Evolutionary conservation across 1,140 invertebrate genomes (phyloP).

Genomic region (Bombus waltoni): DNA sequence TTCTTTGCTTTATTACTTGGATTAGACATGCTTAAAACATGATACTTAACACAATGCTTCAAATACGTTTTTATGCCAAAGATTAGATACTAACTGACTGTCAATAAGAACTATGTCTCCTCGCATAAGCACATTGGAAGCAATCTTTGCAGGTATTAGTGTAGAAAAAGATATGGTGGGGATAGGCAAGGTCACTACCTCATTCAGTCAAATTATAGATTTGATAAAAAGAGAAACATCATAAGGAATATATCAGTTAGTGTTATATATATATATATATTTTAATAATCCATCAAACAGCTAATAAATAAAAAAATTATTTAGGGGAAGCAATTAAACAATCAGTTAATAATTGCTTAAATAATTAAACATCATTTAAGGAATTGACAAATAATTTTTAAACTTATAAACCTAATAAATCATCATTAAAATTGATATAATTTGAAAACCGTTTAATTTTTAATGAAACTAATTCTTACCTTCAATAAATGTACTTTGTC

Average conservation of each 20-base stretch:
- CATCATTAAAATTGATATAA: background rate
- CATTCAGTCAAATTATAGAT: conserved; percentile 46
- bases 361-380: background rate
- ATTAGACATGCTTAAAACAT: conserved; percentile 54
- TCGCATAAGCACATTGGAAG: background rate
- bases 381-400: background rate
- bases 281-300: background rate
- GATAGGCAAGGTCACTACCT: conserved; percentile 55
- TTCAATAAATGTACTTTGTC: conserved; percentile 63
- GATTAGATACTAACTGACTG: conserved; percentile 42
- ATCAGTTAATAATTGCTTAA: background rate
- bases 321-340: background rate
- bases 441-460: background rate
- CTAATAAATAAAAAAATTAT: background rate
- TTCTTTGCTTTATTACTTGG: conserved; percentile 57
- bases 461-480: conserved; percentile 58
- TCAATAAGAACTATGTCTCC: conserved; percentile 17
- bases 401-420: background rate
- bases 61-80: conserved; percentile 8
- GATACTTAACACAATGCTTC: conserved; percentile 9
- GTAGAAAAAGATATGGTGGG: conserved; percentile 48
- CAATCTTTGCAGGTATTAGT: conserved; percentile 7
- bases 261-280: conserved; percentile 6
- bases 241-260: background rate
- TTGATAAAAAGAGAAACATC: conserved; percentile 19